A percentile compares a stretch with the other conserved stretches of the same genome.
These are phyloP conservation scores for Dicentrarchus labrax DNA, from an alignment of 2,113 vertebrate genomes.

Conservation along the genomic window DNA sequence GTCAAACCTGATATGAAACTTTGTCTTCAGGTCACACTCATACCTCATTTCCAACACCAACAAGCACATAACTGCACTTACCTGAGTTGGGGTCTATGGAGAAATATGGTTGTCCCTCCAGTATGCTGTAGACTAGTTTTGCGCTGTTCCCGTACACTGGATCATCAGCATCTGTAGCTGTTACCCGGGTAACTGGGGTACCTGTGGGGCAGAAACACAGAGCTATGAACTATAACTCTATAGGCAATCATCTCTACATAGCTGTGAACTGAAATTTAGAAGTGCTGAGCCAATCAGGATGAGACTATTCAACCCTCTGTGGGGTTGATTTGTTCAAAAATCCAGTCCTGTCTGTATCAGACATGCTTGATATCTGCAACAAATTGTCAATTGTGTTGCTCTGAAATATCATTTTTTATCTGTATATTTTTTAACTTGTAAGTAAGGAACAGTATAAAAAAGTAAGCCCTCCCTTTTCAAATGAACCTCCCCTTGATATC, in stretches of 20 bases:
- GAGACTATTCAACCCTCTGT: constrained; percentile 17
- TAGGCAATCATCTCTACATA: constrained; percentile 30
- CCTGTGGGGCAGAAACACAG: constrained; percentile 83
- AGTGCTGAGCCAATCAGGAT: constrained; percentile 32
- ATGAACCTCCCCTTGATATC: no score
- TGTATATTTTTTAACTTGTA: background rate
- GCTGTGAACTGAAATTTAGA: background rate
- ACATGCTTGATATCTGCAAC: background rate
- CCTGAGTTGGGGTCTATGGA: constrained; percentile 97
- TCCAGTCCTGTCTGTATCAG: background rate
- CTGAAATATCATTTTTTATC: background rate
- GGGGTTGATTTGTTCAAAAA: constrained; percentile 45
- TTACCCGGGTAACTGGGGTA: constrained; percentile 95
- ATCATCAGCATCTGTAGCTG: constrained; percentile 96
- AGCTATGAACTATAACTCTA: constrained; percentile 14
- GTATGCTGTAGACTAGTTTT: constrained; percentile 96
- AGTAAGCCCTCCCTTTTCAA: no score
- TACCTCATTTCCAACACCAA: no score
- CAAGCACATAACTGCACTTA: constrained; percentile 69
- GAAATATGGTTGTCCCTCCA: constrained; percentile 98
- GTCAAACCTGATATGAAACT: no score
- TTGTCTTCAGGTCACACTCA: background rate
- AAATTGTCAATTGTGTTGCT: background rate
- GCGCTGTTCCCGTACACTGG: constrained; percentile 98
- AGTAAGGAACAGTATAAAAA: background rate